Conservation (phyloP, 1,140 invertebrate species). For the Nylanderia fulva region DNA sequence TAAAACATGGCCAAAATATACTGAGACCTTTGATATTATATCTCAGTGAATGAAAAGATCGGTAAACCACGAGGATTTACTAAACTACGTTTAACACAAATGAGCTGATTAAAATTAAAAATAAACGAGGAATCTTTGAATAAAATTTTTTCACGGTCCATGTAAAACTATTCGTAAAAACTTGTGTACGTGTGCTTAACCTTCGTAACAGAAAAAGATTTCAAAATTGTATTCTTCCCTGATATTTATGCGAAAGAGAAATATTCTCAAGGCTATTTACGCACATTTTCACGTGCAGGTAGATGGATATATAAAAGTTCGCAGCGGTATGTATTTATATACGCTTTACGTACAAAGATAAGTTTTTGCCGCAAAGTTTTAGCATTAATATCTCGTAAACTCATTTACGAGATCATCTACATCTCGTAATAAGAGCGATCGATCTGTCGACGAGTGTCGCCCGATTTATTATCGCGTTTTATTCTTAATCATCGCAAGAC, state of each 20-base stretch:
- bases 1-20: not conserved
- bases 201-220: conserved; percentile 4
- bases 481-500: conserved; percentile 46
- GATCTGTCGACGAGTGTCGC: not conserved
- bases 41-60: conserved; percentile 63
- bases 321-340: not conserved
- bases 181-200: not conserved
- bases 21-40: conserved; percentile 70
- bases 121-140: not conserved
- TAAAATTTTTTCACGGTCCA: not conserved
- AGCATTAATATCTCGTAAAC: not conserved
- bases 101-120: not conserved
- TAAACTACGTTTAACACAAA: not conserved
- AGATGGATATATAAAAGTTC: conserved; percentile 20
- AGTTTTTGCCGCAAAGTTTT: conserved; percentile 10
- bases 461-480: conserved; percentile 40
- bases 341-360: conserved; percentile 9
- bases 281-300: conserved; percentile 3
- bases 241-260: not conserved
- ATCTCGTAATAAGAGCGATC: conserved; percentile 8
- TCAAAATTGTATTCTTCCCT: not conserved
- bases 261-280: conserved; percentile 19
- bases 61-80: not conserved
- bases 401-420: no score
- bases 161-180: not conserved